These are phyloP conservation scores for Daboia siamensis DNA, from an alignment of 2,113 vertebrate genomes.

Conservation along the genomic window DNA sequence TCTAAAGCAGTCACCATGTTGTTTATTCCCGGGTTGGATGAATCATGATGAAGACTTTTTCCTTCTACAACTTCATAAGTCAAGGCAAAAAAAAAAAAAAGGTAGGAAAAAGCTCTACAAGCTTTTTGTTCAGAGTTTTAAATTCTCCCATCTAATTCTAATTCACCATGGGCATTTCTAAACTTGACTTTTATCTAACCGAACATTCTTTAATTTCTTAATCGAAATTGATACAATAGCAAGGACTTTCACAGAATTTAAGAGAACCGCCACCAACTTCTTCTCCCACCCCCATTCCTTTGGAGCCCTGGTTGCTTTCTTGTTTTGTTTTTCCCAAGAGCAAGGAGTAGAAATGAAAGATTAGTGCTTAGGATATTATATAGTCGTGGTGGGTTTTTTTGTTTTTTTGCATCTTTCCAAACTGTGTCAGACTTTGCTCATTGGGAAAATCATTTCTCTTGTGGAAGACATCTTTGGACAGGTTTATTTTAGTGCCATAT, in stretches of 20 bases:
- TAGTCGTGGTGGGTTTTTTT: neutral
- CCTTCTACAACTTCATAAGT: neutral
- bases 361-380: neutral
- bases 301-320: neutral
- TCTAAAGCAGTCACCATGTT: too few species aligned
- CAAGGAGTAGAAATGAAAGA: neutral
- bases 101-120: neutral
- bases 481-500: constrained; percentile 33
- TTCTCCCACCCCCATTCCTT: neutral
- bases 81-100: neutral
- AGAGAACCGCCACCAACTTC: neutral
- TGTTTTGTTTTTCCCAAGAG: neutral
- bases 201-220: neutral
- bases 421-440: neutral
- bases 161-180: neutral
- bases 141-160: neutral
- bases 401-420: constrained; percentile 3
- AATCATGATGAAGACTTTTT: too few species aligned
- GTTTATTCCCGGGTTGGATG: too few species aligned
- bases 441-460: neutral
- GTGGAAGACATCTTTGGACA: constrained; percentile 9
- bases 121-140: neutral
- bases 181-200: neutral
- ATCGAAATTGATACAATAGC: neutral
- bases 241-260: neutral